phyloP scores from a whole-genome alignment of 2,113 vertebrate species.

The Mobula birostris region DNA sequence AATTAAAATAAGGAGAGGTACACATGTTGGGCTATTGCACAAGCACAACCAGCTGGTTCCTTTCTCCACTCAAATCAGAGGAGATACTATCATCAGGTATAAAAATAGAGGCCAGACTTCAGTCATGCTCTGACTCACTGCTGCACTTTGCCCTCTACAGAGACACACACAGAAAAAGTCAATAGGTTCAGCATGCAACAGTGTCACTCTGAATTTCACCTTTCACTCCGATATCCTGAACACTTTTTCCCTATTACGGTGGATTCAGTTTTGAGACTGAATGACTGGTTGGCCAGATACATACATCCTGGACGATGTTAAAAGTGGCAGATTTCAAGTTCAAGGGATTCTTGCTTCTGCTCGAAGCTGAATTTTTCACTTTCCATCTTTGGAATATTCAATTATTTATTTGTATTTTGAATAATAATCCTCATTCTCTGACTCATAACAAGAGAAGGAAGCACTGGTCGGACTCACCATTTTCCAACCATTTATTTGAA shows the following conservation, averaged over 20 bases:
- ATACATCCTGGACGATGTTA: not conserved
- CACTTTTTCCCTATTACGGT: not conserved
- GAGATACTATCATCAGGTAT: slow-evolving; percentile 31
- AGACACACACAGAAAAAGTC: slow-evolving; percentile 31
- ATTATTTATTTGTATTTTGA: not conserved
- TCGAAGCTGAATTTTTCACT: not conserved
- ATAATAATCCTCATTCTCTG: not conserved
- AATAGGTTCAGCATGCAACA: slow-evolving; percentile 37
- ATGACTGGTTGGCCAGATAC: not conserved
- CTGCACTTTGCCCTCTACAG: slow-evolving; percentile 34
- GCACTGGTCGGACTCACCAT: not conserved
- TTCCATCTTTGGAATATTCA: not conserved
- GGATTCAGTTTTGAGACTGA: slow-evolving; percentile 13
- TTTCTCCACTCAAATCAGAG: slow-evolving; percentile 32
- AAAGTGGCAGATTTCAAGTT: slow-evolving; percentile 18
- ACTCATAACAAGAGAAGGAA: not conserved
- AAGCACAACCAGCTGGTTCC: slow-evolving; percentile 38
- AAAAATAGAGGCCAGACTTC: slow-evolving; percentile 38
- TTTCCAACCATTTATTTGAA: not conserved
- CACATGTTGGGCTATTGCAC: slow-evolving; percentile 35
- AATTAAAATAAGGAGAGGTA: slow-evolving; percentile 38
- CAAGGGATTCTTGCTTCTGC: slow-evolving; percentile 4
- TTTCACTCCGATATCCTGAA: slow-evolving; percentile 20
- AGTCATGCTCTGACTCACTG: slow-evolving; percentile 23
- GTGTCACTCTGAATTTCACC: slow-evolving; percentile 35